These are phyloP conservation scores for Temnothorax longispinosus DNA, from an alignment of 1,140 invertebrate species.

Conservation along the genomic window DNA sequence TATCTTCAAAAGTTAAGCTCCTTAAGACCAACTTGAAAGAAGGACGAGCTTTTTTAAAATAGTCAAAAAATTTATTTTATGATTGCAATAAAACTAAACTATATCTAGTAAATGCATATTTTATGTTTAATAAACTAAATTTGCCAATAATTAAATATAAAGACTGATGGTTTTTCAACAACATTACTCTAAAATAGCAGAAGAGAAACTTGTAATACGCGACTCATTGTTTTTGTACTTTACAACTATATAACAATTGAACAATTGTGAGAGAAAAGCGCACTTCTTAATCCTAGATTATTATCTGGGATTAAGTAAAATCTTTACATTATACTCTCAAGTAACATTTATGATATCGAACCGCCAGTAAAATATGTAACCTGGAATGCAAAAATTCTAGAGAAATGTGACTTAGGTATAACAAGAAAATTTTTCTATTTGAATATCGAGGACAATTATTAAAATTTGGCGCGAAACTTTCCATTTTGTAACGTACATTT, in stretches of 20 bases:
- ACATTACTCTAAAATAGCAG: neutral
- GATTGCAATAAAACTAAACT: neutral
- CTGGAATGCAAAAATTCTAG: no score
- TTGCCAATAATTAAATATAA: neutral
- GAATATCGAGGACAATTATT: no score
- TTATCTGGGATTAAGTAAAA: neutral
- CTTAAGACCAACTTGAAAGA: neutral
- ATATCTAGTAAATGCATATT: neutral
- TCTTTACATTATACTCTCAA: neutral
- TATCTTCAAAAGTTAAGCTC: neutral
- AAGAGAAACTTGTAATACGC: neutral
- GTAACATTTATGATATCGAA: neutral
- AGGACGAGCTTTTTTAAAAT: no score
- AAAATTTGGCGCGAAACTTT: neutral
- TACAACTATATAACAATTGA: neutral
- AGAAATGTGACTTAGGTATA: no score
- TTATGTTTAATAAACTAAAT: neutral
- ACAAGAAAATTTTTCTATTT: no score
- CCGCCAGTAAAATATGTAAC: no score
- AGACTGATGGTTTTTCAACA: neutral
- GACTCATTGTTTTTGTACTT: neutral
- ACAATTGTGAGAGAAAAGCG: neutral
- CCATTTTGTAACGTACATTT: neutral
- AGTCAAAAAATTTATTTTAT: neutral
- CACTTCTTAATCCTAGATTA: neutral